Evolutionary conservation across 2,797 vertebrate species (phyloP), one percentile per base, ranked within the genome.

Genomic region (Fratercula arctica): DNA sequence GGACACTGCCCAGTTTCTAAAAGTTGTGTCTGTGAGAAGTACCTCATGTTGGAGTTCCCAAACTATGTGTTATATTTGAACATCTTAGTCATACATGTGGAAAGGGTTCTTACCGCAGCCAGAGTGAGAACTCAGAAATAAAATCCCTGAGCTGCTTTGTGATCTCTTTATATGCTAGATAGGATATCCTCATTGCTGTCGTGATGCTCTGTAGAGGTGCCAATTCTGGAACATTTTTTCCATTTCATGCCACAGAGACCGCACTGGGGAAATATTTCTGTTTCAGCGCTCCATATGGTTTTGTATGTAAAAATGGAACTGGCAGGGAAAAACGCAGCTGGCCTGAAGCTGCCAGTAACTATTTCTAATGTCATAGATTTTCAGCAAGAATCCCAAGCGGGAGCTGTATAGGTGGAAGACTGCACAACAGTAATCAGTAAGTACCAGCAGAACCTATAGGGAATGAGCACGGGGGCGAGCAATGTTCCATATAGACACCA

Each of bases 141-240:
- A 90, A 82, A 95, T 84, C n/a, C 69, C 57, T 54, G 77, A 67
- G 43, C 48, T 90, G 26, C 35, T 88, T 82, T 81, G 70, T 86
- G 70, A 78, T 73, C 70, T 90, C 66, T 39, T 69, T 37, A 29
- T 67, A 31, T 45, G 23, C 70, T 73, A 64, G 56, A 91, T 4
- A 67, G 74, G 79, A 63, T 88, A 70, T 82, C 56, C 70, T 90
- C 45, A 46, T 15, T 85, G 88, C 84, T 89, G 54, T 37, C 74
- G 64, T n/a, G 41, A 53, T 87, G 54, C 54, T 86, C 37, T 90
- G 57, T 63, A 70, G 51, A 79, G 29, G 41, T 91, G 63, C 85
- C 93, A 94, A 54, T 95, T 94, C 73, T 88, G 76, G 85, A 86
- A 86, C 50, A 78, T 90, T 88, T 95, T 94, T 96, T 96, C 80